Percentiles rank a stretch among this genome's conserved stretches.
These are phyloP conservation scores for Enteromius thamalakanensis DNA, from an alignment of 2,797 vertebrate genomes.

Conservation along the genomic window DNA sequence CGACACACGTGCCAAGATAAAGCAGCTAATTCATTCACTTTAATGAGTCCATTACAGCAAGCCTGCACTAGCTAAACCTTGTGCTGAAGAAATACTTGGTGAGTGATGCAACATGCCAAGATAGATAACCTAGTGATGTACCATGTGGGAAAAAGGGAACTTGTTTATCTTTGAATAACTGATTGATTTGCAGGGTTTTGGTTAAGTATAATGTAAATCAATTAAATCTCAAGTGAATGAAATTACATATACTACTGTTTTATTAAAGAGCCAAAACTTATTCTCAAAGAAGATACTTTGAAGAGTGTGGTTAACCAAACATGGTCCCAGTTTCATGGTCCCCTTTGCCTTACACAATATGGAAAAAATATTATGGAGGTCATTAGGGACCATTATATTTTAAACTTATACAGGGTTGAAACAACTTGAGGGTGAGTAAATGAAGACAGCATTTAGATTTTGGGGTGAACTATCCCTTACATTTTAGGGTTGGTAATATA, in stretches of 20 bases:
- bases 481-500: neutral
- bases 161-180: neutral
- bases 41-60: conserved; percentile 26
- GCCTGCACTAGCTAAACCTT: neutral
- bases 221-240: neutral
- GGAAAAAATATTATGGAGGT: too few species aligned
- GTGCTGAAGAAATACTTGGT: neutral
- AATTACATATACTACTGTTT: neutral
- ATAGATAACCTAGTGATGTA: neutral
- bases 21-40: conserved; percentile 13
- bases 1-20: neutral
- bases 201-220: neutral
- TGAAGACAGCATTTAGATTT: neutral
- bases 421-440: neutral
- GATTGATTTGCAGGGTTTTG: neutral
- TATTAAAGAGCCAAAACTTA: neutral
- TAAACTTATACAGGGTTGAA: neutral
- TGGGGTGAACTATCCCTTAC: neutral
- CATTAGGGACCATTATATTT: neutral
- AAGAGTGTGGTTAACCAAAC: neutral
- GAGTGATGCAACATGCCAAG: neutral
- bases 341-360: neutral
- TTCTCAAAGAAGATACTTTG: neutral
- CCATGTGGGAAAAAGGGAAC: neutral
- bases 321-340: neutral